phyloP scores from a whole-genome alignment of 92 coral and sea anemone genomes.

The Chrysogorgia sp. region DNA sequence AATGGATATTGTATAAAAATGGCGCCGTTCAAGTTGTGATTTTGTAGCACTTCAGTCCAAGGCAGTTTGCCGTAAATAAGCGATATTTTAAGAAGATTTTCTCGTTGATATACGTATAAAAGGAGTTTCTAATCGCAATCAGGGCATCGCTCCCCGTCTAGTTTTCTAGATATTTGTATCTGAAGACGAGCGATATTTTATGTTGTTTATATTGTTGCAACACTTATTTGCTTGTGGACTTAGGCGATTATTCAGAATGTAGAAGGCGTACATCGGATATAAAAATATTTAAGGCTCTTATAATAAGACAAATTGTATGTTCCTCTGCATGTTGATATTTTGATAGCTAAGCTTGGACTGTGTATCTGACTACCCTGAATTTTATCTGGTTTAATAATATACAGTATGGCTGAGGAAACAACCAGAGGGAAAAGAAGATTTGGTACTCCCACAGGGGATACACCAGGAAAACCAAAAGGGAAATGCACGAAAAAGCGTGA shows the following conservation, averaged over 20 bases:
- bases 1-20: no score
- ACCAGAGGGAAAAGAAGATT: conserved; percentile 3
- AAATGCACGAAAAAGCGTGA: background rate
- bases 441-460: conserved; percentile 12
- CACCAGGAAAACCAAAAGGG: conserved; percentile 16
- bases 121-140: background rate
- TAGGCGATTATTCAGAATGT: background rate
- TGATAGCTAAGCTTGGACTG: no score
- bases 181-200: background rate
- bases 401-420: no score
- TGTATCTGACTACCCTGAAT: no score
- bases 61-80: background rate
- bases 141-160: background rate
- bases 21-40: no score
- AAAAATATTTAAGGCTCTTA: no score
- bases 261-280: background rate
- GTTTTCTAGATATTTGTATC: background rate
- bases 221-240: background rate
- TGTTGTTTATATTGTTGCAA: no score
- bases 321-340: no score
- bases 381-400: no score
- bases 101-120: background rate
- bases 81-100: no score
- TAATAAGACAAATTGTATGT: no score
- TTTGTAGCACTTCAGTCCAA: no score